Conservation (phyloP, 2,797 vertebrate species). For the Mus spretus region DNA sequence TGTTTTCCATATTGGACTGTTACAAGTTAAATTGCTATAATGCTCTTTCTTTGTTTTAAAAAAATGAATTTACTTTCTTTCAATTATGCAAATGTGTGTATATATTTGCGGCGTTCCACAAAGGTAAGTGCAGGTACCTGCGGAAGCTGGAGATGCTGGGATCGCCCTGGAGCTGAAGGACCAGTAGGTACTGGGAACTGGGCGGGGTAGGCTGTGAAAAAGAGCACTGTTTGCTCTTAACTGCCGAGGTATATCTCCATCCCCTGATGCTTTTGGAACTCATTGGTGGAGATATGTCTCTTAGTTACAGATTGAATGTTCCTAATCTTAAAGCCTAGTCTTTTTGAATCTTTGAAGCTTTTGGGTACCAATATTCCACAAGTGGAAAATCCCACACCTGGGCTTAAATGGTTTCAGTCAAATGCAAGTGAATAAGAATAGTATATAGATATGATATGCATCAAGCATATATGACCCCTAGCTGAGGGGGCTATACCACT, state of each 20-base stretch:
- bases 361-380: background rate
- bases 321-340: background rate
- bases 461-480: background rate
- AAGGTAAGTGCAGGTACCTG: constrained; percentile 1
- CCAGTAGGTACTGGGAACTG: background rate
- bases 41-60: background rate
- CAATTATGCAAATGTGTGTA: background rate
- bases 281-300: background rate
- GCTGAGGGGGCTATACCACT: background rate
- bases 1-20: background rate
- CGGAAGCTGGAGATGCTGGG: background rate
- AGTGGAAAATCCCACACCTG: background rate
- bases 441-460: background rate
- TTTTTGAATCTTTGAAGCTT: background rate
- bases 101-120: background rate
- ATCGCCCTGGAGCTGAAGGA: background rate
- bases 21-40: background rate
- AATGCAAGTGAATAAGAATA: background rate
- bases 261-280: constrained; percentile 1
- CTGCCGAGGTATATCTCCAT: background rate
- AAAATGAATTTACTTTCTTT: background rate
- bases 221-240: background rate
- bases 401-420: background rate
- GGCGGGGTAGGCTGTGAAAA: background rate
- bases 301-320: background rate